Base-by-base conservation (phyloP, 2,888 invertebrate species). In the Schizotus pectinicornis region DNA sequence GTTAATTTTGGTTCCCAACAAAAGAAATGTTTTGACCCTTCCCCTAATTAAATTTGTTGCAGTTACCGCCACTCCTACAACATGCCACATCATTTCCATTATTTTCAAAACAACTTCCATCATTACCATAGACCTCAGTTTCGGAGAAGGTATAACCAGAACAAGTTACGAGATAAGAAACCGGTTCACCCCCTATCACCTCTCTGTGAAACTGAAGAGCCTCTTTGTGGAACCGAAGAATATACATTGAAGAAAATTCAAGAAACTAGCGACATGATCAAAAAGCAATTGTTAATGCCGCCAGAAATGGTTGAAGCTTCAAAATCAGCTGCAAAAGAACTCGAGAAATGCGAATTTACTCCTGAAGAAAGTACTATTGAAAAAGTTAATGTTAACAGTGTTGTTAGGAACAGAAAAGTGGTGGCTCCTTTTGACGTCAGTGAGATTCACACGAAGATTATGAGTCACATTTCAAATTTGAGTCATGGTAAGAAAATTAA, bases 371-470 rank as follows among this genome's bases (percentile, higher is more conserved):
- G 30, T 22, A 32, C 35, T 8, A 36, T 36, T 46, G 52, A 48
- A 39, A 53, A 38, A 31, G 49, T 37, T n/a, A 54, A 52, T 35
- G 43, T 7, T 37, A 32, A 56, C 36, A 37, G 9, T 48, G 50
- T 34, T 47, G 60, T 41, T 38, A 64, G 36, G 30, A 58, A 48
- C 33, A 12, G 2, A 52, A 64, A 55, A 54, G 36, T 42, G 22
- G 43, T 30, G 22, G 32, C 14, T n/a, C 43, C 50, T 14, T 68
- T 66, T 41, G 65, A 71, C 61, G 68, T 74, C 7, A 62, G 72
- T 52, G 74, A 77, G 64, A 76, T 78, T 47, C 71, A 76, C 39
- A 62, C 73, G 30, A 75, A 76, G 72, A 77, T 79, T 53, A 72
- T 79, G 41, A 69, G 69, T 39, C 76, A 77, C 54, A 74, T 79